Evolutionary conservation across 2,113 vertebrate species (phyloP).

Genomic region (Gobio gobio): DNA sequence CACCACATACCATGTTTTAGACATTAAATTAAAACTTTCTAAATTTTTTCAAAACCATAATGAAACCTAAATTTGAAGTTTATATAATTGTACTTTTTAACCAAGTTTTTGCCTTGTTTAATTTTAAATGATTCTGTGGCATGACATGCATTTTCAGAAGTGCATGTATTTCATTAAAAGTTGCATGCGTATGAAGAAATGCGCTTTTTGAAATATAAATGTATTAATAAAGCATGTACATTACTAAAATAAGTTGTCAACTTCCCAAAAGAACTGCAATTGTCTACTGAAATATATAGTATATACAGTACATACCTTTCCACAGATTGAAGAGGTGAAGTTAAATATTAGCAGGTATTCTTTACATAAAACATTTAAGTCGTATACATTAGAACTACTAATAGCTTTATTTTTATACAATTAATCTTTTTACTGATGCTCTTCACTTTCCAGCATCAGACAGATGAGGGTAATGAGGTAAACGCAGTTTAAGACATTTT

Average conservation of each 20-base stretch:
- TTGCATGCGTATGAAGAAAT: background rate
- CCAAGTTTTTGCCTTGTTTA: background rate
- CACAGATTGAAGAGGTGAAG: background rate
- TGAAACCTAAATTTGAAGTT: background rate
- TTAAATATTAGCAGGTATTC: background rate
- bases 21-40: background rate
- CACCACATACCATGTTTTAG: background rate
- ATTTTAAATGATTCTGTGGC: background rate
- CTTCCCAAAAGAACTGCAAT: background rate
- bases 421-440: background rate
- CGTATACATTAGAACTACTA: background rate
- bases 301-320: background rate
- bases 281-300: background rate
- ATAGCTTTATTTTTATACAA: background rate
- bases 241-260: background rate
- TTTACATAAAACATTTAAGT: background rate
- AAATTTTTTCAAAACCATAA: background rate
- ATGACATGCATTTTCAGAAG: background rate
- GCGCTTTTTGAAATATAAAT: background rate
- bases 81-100: background rate
- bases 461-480: conserved; percentile 38
- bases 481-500: conserved; percentile 5
- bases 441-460: conserved; percentile 23
- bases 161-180: background rate
- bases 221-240: background rate